phyloP scores from a whole-genome alignment of 1,140 invertebrate species.

The Macrobrachium nipponense region DNA sequence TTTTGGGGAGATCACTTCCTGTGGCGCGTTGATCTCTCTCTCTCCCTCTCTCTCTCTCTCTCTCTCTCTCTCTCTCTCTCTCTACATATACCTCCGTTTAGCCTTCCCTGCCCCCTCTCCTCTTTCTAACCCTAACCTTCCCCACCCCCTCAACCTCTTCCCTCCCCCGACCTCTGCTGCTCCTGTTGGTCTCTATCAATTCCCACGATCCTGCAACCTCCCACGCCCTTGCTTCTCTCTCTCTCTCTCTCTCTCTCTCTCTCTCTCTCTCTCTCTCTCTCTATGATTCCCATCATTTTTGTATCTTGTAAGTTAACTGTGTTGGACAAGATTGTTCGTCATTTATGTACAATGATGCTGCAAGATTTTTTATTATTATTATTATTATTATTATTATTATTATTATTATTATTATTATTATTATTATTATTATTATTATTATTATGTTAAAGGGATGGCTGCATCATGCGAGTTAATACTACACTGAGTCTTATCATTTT shows the following conservation, averaged over 20 bases:
- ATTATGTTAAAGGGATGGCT: too few species aligned
- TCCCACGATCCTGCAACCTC: not conserved
- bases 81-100: not conserved
- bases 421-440: too few species aligned
- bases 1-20: not conserved
- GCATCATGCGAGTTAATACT: too few species aligned
- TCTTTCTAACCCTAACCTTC: not conserved
- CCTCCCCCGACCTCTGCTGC: not conserved
- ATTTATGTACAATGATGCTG: too few species aligned
- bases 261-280: conserved; percentile 12
- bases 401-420: too few species aligned
- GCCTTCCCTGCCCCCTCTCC: not conserved
- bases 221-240: not conserved
- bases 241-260: conserved; percentile 12
- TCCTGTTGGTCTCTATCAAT: not conserved
- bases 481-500: too few species aligned
- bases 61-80: not conserved
- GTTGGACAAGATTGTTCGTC: not conserved
- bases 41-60: not conserved
- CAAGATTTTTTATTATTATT: too few species aligned
- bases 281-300: not conserved
- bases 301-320: not conserved
- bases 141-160: too few species aligned
- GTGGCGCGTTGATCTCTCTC: too few species aligned
- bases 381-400: too few species aligned